phyloP scores from a whole-genome alignment of 2,888 invertebrate genomes.

The Terebella lapidaria region DNA sequence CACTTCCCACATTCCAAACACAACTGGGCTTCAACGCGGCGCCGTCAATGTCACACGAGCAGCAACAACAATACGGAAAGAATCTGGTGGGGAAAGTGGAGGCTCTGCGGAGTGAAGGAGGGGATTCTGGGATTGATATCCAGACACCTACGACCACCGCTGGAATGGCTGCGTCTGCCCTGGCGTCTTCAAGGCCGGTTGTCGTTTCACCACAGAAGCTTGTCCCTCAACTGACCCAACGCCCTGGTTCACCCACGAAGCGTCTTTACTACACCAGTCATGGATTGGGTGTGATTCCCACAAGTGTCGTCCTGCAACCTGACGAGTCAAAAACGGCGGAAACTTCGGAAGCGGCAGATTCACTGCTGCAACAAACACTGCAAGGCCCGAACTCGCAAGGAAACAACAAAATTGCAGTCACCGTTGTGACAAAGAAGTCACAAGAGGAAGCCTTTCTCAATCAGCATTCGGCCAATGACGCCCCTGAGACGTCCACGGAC shows the following conservation, averaged over 20 bases:
- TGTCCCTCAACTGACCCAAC: background rate
- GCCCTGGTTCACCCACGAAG: too few relatives aligned
- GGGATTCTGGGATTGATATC: slow-evolving; percentile 43
- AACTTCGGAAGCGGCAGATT: background rate
- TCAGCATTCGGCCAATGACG: too few relatives aligned
- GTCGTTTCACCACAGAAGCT: background rate
- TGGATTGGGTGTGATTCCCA: too few relatives aligned
- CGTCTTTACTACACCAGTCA: too few relatives aligned
- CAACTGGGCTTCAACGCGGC: slow-evolving; percentile 10
- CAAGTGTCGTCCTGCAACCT: too few relatives aligned
- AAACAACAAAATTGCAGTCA: too few relatives aligned
- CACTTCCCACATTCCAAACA: slow-evolving; percentile 14
- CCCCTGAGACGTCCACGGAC: too few relatives aligned
- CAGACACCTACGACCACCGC: slow-evolving; percentile 27
- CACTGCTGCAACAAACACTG: background rate
- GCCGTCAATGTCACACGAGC: background rate
- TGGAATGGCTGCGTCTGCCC: background rate
- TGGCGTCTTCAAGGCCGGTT: background rate
- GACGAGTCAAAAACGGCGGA: too few relatives aligned
- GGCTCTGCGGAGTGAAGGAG: slow-evolving; percentile 28
- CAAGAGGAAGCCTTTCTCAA: too few relatives aligned
- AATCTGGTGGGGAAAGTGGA: slow-evolving; percentile 23
- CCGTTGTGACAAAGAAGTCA: too few relatives aligned
- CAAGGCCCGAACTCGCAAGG: too few relatives aligned
- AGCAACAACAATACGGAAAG: background rate